Conservation (phyloP, 2,113 vertebrate genomes). For the Forbesichthys agassizii region DNA sequence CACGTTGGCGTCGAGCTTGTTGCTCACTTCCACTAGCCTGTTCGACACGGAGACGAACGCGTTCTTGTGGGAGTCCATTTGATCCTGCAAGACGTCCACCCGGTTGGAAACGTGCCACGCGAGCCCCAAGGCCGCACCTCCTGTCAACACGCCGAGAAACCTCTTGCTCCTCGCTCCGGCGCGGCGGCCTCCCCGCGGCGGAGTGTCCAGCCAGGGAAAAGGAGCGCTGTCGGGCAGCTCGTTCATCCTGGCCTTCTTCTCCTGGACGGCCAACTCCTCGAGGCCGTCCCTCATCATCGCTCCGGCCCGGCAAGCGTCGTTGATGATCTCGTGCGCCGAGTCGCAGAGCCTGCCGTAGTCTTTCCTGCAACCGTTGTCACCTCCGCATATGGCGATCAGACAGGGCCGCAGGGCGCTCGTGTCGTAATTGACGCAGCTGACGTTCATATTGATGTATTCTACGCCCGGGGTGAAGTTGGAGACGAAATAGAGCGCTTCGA, state of each 20-base stretch:
- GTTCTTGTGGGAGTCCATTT: too few relatives aligned
- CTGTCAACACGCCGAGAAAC: too few relatives aligned
- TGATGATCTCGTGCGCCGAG: neutral
- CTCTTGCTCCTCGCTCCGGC: neutral
- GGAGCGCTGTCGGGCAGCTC: neutral
- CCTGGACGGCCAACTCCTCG: neutral
- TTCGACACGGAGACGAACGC: too few relatives aligned
- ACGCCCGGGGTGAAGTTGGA: neutral
- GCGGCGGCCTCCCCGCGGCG: neutral
- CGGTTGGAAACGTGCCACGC: too few relatives aligned
- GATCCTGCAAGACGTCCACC: too few relatives aligned
- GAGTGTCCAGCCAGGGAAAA: neutral
- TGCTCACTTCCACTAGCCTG: neutral
- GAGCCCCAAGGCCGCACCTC: too few relatives aligned
- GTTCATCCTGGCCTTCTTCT: neutral
- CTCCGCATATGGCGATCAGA: constrained; percentile 2
- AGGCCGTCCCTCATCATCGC: neutral
- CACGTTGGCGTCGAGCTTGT: neutral
- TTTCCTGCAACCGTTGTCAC: neutral
- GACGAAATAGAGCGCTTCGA: neutral
- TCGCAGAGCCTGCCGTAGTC: constrained; percentile 1
- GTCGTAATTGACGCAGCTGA: neutral
- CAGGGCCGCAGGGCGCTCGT: neutral
- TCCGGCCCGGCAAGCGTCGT: neutral
- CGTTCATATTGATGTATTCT: neutral